These are phyloP conservation scores for Micromussa lordhowensis DNA, from an alignment of 92 coral and sea anemone genomes.

Conservation along the genomic window DNA sequence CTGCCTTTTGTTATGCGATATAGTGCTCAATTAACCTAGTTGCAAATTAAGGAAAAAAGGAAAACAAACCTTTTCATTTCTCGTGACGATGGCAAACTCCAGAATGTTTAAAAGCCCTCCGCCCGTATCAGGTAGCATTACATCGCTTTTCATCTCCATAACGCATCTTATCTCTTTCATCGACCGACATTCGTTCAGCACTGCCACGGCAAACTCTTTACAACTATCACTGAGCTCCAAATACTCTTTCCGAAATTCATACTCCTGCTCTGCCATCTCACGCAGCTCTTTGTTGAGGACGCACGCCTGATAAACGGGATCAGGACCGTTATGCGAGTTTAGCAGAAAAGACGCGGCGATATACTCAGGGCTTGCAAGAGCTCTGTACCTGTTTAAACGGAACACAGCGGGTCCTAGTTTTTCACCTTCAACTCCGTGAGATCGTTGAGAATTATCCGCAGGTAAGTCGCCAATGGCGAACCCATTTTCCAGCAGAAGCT, in stretches of 20 bases:
- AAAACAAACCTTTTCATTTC: constrained; percentile 70
- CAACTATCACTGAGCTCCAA: constrained; percentile 74
- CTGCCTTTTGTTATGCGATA: not conserved
- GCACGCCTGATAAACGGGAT: constrained; percentile 82
- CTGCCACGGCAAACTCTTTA: constrained; percentile 77
- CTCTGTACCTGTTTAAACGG: constrained; percentile 71
- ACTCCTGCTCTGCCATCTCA: constrained; percentile 70
- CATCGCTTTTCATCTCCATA: constrained; percentile 53
- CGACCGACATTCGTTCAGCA: constrained; percentile 84
- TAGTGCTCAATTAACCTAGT: not conserved
- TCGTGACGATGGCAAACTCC: constrained; percentile 78
- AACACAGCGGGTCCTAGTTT: constrained; percentile 70
- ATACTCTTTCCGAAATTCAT: constrained; percentile 85
- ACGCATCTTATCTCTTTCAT: constrained; percentile 79
- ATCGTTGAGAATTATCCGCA: constrained; percentile 18
- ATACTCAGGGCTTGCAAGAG: constrained; percentile 74
- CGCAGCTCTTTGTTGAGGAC: constrained; percentile 66
- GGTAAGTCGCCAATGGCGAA: constrained; percentile 69
- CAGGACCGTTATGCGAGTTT: constrained; percentile 21
- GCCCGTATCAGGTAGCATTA: not conserved
- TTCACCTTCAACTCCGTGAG: constrained; percentile 21
- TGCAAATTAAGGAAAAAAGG: too few species aligned
- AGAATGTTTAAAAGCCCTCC: constrained; percentile 61
- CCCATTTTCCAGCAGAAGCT: constrained; percentile 61
- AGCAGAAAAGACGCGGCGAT: constrained; percentile 60